phyloP scores from a whole-genome alignment of 2,113 vertebrate genomes.

The Myotis davidii region DNA sequence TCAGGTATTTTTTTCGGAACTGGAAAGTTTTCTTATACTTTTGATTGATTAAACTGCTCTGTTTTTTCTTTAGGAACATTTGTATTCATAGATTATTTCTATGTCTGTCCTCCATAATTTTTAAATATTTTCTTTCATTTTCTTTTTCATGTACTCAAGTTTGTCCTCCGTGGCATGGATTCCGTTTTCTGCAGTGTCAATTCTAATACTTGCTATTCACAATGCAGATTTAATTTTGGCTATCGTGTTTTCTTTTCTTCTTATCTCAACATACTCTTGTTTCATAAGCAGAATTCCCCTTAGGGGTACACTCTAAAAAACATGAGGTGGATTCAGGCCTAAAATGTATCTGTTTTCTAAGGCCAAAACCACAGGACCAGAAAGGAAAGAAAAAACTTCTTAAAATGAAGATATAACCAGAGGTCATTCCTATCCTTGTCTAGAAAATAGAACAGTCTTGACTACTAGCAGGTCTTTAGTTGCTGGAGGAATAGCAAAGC shows the following conservation, averaged over 20 bases:
- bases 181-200: slow-evolving; percentile 74
- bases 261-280: slow-evolving; percentile 70
- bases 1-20: slow-evolving; percentile 82
- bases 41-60: slow-evolving; percentile 77
- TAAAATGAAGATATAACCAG: slow-evolving; percentile 67
- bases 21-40: slow-evolving; percentile 79
- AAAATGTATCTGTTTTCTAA: slow-evolving; percentile 64
- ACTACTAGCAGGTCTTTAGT: slow-evolving; percentile 54
- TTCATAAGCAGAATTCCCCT: slow-evolving; percentile 73
- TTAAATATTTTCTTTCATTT: slow-evolving; percentile 63
- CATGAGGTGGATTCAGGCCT: slow-evolving; percentile 67
- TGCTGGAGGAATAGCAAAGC: slow-evolving; percentile 59
- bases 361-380: slow-evolving; percentile 63
- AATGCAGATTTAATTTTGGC: slow-evolving; percentile 78
- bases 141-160: slow-evolving; percentile 76
- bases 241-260: slow-evolving; percentile 78
- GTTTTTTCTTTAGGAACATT: slow-evolving; percentile 71
- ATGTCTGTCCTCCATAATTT: slow-evolving; percentile 78
- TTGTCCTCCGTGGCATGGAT: slow-evolving; percentile 78
- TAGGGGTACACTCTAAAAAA: slow-evolving; percentile 69
- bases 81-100: slow-evolving; percentile 79
- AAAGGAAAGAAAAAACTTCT: slow-evolving; percentile 20
- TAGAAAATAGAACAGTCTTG: slow-evolving; percentile 65
- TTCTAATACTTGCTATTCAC: slow-evolving; percentile 75
- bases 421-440: slow-evolving; percentile 52